Evolutionary conservation across 2,113 vertebrate genomes (phyloP).

Genomic region (Tympanuchus pallidicinctus): DNA sequence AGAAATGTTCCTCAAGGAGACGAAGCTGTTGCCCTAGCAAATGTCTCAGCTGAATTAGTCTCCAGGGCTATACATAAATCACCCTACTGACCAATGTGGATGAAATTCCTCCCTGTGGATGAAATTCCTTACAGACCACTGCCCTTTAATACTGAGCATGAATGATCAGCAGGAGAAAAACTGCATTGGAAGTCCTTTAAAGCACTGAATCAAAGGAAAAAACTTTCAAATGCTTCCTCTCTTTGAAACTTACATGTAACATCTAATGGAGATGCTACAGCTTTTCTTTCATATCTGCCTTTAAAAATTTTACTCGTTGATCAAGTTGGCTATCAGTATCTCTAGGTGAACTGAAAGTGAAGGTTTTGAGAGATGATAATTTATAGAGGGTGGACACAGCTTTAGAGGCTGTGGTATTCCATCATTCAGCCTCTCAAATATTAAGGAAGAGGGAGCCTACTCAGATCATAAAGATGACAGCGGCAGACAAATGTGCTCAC

Average conservation of each 20-base stretch:
- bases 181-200: too few relatives aligned
- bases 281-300: neutral
- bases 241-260: too few relatives aligned
- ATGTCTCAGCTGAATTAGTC: neutral
- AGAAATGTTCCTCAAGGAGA: neutral
- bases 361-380: neutral
- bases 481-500: neutral
- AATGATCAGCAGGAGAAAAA: too few relatives aligned
- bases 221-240: too few relatives aligned
- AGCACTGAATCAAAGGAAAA: too few relatives aligned
- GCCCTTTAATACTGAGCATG: neutral
- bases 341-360: neutral
- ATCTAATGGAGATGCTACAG: too few relatives aligned
- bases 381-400: neutral
- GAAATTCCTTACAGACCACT: neutral
- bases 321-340: neutral
- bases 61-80: neutral
- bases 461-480: neutral
- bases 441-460: neutral
- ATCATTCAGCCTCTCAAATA: neutral
- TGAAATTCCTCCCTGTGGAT: neutral
- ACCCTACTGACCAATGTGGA: fast-evolving
- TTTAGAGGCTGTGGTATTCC: neutral
- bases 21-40: neutral
- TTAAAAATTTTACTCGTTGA: neutral